These are phyloP conservation scores for Drosophila quadrilineata DNA, from an alignment of 1,140 invertebrate species.

Conservation along the genomic window DNA sequence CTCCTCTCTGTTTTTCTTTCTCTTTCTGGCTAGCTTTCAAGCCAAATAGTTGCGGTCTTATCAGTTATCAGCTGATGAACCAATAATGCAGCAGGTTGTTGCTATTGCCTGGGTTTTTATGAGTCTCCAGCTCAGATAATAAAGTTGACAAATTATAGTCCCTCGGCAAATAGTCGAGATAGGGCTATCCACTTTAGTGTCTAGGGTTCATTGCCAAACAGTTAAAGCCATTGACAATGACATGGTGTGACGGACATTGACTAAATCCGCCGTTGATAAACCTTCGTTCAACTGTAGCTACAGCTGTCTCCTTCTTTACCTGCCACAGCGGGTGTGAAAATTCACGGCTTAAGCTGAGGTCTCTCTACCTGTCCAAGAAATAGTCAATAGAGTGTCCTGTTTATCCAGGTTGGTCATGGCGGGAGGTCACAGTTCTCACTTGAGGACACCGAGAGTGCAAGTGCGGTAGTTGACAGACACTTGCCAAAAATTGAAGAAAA, in stretches of 20 bases:
- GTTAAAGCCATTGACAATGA: conserved; percentile 22
- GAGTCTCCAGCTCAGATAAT: conserved; percentile 46
- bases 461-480: conserved; percentile 49
- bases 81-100: conserved; percentile 38
- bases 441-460: no score
- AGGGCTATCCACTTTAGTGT: background rate
- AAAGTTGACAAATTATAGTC: conserved; percentile 67
- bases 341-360: conserved; percentile 54
- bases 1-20: no score
- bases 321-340: conserved; percentile 71
- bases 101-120: conserved; percentile 50
- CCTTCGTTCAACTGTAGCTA: no score
- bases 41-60: conserved; percentile 6
- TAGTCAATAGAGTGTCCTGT: no score
- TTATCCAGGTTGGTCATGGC: no score
- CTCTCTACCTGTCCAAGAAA: conserved; percentile 48
- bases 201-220: conserved; percentile 1
- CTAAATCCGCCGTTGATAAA: background rate
- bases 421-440: no score
- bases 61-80: conserved; percentile 40
- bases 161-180: conserved; percentile 28
- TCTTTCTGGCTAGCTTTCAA: no score
- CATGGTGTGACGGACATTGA: background rate
- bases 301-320: conserved; percentile 53
- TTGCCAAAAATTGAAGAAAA: conserved; percentile 58